Conservation (phyloP, 2,797 vertebrate genomes). For the Microhierax caerulescens region DNA sequence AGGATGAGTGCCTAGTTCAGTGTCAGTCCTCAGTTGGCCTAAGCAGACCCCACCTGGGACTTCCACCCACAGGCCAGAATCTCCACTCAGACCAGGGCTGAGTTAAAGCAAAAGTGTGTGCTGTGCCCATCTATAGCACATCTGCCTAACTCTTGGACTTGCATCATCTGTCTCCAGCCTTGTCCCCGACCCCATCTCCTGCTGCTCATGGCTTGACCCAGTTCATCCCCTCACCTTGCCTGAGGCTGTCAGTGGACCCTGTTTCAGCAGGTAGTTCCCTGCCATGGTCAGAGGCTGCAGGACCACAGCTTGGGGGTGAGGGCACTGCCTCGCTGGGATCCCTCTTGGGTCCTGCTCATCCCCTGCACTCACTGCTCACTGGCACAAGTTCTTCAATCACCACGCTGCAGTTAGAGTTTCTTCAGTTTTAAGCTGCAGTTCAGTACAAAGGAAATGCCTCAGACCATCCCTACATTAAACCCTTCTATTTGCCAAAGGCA, state of each 20-base stretch:
- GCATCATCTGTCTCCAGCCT: background rate
- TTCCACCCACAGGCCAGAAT: background rate
- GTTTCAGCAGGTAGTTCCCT: background rate
- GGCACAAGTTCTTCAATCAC: background rate
- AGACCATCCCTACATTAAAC: background rate
- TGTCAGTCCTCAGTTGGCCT: background rate
- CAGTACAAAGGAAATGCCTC: background rate
- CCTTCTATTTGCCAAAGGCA: background rate
- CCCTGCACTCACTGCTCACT: background rate
- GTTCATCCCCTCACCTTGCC: background rate
- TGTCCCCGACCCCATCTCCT: background rate
- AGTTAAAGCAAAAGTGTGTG: background rate
- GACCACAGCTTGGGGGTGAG: background rate
- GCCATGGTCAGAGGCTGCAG: background rate
- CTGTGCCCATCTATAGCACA: background rate
- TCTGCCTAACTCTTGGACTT: background rate
- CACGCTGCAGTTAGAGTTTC: background rate
- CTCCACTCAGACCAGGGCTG: background rate
- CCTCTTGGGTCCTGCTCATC: background rate
- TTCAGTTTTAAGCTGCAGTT: background rate
- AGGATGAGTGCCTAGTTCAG: background rate
- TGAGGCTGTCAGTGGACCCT: background rate
- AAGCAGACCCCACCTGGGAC: background rate
- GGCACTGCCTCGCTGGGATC: background rate
- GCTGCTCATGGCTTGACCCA: background rate